phyloP scores from a whole-genome alignment of 2,888 invertebrate genomes.

The Esperia sulphurella region DNA sequence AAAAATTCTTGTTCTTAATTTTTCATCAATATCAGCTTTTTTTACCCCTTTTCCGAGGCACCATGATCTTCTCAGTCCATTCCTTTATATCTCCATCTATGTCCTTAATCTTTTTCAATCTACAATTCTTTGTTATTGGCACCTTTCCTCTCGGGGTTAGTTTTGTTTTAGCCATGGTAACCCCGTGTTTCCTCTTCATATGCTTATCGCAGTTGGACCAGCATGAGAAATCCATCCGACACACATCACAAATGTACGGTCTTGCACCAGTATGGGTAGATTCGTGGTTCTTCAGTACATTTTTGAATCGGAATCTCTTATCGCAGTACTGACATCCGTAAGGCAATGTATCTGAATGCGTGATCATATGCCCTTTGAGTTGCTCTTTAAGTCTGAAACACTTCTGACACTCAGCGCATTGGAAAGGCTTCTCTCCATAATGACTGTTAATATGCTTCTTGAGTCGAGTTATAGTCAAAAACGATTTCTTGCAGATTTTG shows the following conservation, averaged over 20 bases:
- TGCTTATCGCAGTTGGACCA: constrained; percentile 26
- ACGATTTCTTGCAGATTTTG: constrained; percentile 5
- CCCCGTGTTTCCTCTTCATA: constrained; percentile 19
- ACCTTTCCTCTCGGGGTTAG: neutral
- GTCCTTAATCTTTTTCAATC: neutral
- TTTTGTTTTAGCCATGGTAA: constrained; percentile 10
- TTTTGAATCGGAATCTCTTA: constrained; percentile 82
- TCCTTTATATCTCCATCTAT: neutral
- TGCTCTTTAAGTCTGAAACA: constrained; percentile 22
- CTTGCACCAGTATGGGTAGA: constrained; percentile 18
- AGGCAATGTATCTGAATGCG: constrained; percentile 84
- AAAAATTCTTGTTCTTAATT: too few relatives aligned
- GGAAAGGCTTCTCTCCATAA: constrained; percentile 16
- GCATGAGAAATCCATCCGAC: constrained; percentile 17
- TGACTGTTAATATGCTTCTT: constrained; percentile 20
- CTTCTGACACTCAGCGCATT: constrained; percentile 25
- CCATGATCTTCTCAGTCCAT: neutral
- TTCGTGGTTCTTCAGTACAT: constrained; percentile 12
- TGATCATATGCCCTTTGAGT: constrained; percentile 81
- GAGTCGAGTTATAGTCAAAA: neutral
- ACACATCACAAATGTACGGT: constrained; percentile 17
- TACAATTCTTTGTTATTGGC: neutral
- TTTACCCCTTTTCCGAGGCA: too few relatives aligned
- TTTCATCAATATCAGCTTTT: too few relatives aligned
- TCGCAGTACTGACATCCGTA: constrained; percentile 83